A percentile compares a stretch with the other conserved stretches of the same genome.
These are phyloP conservation scores for Indicator indicator DNA, from an alignment of 2,113 vertebrate species.

Conservation along the genomic window DNA sequence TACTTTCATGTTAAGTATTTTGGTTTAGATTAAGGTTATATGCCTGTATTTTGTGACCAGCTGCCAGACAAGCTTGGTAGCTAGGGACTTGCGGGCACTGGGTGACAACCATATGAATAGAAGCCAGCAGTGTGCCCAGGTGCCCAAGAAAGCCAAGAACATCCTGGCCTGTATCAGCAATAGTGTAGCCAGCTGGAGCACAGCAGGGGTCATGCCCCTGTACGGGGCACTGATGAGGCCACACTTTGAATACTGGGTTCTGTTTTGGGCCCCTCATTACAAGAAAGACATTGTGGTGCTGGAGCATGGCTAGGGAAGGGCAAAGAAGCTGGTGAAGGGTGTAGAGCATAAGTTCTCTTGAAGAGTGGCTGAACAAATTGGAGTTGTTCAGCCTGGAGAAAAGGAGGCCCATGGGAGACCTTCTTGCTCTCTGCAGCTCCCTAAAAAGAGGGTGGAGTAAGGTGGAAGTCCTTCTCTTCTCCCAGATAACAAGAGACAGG, in stretches of 20 bases:
- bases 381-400: not conserved
- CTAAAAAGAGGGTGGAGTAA: not conserved
- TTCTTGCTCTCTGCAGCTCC: not conserved
- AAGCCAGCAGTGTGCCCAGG: not conserved
- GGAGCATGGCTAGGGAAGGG: not conserved
- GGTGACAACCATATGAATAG: fast-evolving
- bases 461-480: not conserved
- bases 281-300: not conserved
- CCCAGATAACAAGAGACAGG: fast-evolving
- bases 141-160: not conserved
- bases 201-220: no score
- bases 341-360: not conserved
- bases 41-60: not conserved
- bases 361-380: not conserved
- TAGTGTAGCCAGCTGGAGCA: not conserved
- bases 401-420: not conserved
- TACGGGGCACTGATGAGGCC: not conserved
- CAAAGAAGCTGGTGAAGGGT: not conserved
- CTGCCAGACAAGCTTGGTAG: not conserved
- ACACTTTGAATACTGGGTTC: not conserved
- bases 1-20: not conserved
- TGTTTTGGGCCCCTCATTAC: not conserved
- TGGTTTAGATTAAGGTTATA: not conserved
- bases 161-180: no score
- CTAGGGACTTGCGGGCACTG: no score